Evolutionary conservation across 1,140 invertebrate genomes (phyloP).

Genomic region (Leptinotarsa lineolata): DNA sequence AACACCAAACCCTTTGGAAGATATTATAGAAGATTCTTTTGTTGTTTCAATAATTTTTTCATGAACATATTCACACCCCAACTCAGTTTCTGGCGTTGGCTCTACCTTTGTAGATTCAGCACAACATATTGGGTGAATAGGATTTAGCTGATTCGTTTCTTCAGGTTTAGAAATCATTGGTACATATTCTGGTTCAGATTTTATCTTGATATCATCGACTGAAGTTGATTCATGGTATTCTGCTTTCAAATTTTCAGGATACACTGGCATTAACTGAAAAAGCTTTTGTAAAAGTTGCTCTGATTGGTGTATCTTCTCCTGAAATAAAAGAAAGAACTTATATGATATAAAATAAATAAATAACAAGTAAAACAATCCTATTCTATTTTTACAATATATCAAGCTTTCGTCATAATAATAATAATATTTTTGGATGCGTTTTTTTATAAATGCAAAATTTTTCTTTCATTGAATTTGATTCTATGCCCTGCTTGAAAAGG

Average conservation of each 20-base stretch:
- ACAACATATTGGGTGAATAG: neutral
- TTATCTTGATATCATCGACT: constrained; percentile 12
- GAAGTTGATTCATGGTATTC: constrained; percentile 22
- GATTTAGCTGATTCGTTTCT: neutral
- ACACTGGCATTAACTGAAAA: constrained; percentile 18
- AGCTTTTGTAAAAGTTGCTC: constrained; percentile 42
- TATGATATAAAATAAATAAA: no score
- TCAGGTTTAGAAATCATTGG: neutral
- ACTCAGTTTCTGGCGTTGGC: neutral
- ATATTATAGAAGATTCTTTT: neutral
- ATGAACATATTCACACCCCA: neutral
- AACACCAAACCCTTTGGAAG: neutral
- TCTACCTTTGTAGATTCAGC: neutral
- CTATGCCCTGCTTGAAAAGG: no score
- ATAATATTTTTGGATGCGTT: no score
- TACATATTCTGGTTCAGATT: neutral
- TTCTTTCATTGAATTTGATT: no score
- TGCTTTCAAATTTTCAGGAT: constrained; percentile 28
- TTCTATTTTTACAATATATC: no score
- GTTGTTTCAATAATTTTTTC: neutral
- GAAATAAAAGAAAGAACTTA: constrained; percentile 32
- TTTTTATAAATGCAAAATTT: no score
- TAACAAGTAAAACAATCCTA: no score
- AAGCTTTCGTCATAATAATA: no score
- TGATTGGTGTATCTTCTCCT: constrained; percentile 48